Conservation (phyloP, 1,140 invertebrate species). For the Brachionus plicatilis region DNA sequence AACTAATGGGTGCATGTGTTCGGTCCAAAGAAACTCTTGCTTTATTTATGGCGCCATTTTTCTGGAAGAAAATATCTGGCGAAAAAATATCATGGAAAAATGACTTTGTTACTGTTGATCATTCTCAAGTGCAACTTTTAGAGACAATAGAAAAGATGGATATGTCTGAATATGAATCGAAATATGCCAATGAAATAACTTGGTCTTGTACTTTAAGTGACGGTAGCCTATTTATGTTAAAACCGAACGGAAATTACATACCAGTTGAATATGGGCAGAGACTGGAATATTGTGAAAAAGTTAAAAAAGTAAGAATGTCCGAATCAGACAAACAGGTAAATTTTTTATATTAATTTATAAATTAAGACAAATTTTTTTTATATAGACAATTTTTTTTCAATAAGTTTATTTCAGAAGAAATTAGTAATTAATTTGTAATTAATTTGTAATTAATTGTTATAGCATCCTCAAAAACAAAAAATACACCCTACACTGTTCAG, state of each 20-base stretch:
- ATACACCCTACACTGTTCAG: no score
- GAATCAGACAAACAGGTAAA: conserved; percentile 52
- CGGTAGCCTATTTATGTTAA: conserved; percentile 46
- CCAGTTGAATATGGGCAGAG: conserved; percentile 47
- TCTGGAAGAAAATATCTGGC: conserved; percentile 54
- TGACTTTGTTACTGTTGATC: conserved; percentile 53
- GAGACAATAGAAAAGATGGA: conserved; percentile 50
- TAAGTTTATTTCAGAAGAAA: no score
- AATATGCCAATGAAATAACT: conserved; percentile 44
- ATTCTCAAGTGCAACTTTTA: conserved; percentile 50
- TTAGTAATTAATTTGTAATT: no score
- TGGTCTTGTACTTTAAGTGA: conserved; percentile 52
- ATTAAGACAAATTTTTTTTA: no score
- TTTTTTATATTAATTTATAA: background rate
- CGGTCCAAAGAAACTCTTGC: conserved; percentile 51
- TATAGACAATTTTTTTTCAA: no score
- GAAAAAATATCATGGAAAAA: conserved; percentile 49
- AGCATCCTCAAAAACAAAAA: no score
- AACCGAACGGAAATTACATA: conserved; percentile 44
- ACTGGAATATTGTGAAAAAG: conserved; percentile 47
- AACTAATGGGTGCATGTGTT: conserved; percentile 55
- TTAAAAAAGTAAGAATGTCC: conserved; percentile 48
- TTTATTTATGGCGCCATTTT: conserved; percentile 50
- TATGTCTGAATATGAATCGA: conserved; percentile 44
- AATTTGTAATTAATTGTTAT: no score